Evolutionary conservation across 2,888 invertebrate genomes (phyloP).

Genomic region (Halocaridina rubra): DNA sequence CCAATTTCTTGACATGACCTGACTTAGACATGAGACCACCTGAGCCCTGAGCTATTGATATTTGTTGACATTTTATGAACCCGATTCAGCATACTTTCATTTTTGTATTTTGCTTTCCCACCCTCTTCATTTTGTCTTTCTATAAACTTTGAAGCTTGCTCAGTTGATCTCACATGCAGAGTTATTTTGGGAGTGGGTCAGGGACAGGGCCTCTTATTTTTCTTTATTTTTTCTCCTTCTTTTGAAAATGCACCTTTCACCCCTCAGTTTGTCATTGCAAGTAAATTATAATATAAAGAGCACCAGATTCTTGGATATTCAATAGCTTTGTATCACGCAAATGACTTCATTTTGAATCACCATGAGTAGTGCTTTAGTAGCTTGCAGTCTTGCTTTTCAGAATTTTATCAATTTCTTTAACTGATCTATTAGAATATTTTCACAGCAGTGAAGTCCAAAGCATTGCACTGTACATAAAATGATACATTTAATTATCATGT

Average conservation of each 20-base stretch:
- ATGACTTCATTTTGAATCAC: background rate
- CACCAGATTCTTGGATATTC: background rate
- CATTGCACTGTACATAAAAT: no score
- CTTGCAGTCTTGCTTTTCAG: no score
- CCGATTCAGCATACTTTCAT: no score
- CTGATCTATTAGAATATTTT: no score
- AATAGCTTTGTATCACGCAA: background rate
- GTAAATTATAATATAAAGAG: background rate
- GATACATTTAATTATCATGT: no score
- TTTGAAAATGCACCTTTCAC: conserved; percentile 11
- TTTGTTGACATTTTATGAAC: no score
- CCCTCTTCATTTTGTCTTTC: background rate
- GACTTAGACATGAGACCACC: conserved; percentile 12
- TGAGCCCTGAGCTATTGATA: background rate
- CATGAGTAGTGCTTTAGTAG: no score
- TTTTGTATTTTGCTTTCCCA: background rate
- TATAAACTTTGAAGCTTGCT: background rate
- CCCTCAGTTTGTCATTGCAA: background rate
- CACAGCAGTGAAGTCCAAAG: no score
- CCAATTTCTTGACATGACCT: background rate
- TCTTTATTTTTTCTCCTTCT: no score
- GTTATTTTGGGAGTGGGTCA: background rate
- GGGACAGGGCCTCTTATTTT: background rate
- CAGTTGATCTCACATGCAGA: background rate
- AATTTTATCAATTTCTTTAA: no score